phyloP scores from a whole-genome alignment of 2,797 vertebrate species.

The Betta splendens region DNA sequence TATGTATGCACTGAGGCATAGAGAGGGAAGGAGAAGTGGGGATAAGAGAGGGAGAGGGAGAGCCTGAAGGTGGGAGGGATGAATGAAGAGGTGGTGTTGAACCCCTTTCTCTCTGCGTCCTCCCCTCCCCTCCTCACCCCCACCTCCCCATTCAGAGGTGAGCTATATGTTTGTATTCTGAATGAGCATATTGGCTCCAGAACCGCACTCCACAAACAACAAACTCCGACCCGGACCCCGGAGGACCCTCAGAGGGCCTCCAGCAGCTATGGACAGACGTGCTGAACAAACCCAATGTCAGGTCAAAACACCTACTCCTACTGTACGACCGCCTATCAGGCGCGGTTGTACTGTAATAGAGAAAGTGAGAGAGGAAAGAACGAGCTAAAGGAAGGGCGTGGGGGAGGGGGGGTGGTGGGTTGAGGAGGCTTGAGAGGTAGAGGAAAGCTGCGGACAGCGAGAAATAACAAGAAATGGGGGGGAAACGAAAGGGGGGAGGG shows the following conservation, averaged over 20 bases:
- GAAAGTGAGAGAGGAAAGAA: background rate
- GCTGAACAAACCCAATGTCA: slow-evolving; percentile 68
- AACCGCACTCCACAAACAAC: slow-evolving; percentile 53
- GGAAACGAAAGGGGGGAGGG: slow-evolving; percentile 33
- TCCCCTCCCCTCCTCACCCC: background rate
- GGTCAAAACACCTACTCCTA: slow-evolving; percentile 64
- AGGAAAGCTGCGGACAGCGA: slow-evolving; percentile 36
- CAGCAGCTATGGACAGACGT: slow-evolving; percentile 63
- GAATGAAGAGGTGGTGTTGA: slow-evolving; percentile 38
- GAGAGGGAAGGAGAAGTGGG: slow-evolving; percentile 21
- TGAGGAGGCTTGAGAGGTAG: slow-evolving; percentile 17
- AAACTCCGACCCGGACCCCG: slow-evolving; percentile 52
- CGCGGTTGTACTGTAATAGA: slow-evolving; percentile 18
- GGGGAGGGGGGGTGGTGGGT: background rate
- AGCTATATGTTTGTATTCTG: slow-evolving; percentile 69
- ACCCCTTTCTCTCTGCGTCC: slow-evolving; percentile 7
- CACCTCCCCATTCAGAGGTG: slow-evolving; percentile 28
- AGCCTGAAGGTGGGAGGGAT: slow-evolving; percentile 28
- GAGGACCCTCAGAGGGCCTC: slow-evolving; percentile 60
- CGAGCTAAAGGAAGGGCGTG: too few relatives aligned
- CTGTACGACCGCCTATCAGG: slow-evolving; percentile 58
- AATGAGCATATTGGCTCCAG: slow-evolving; percentile 53
- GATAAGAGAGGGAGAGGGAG: slow-evolving; percentile 2
- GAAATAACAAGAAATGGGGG: slow-evolving; percentile 55
- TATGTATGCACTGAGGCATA: slow-evolving; percentile 60